Base-by-base conservation (phyloP, 1,140 invertebrate genomes). In the Trachymyrmex cornetzi region DNA sequence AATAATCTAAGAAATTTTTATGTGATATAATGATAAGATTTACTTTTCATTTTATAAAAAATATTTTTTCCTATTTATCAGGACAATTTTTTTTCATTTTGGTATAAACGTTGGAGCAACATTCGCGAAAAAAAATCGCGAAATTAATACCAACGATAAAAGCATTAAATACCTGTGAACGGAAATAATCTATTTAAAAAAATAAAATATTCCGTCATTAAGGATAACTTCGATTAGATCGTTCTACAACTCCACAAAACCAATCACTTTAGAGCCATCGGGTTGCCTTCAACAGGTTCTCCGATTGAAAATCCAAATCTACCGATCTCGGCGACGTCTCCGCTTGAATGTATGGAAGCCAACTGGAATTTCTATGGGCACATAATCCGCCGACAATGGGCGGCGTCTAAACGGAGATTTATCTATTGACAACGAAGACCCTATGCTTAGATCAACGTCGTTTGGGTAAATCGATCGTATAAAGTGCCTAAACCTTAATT, bases 331-430 rank as follows among this genome's bases (percentile, higher is more conserved):
- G 24, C 79, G 79, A 59, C 64, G 50, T 38, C 64, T 71, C 19
- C 44, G 77, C 48, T 57, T 55, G 64, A 55, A 38, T 85, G 50
- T 34, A 50, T 55, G 22, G 67, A 55, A 75, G 71, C 63, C 55
- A 63, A 64, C 27, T 44, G 66, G 66, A 88, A 86, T 88, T 84
- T 72, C 86, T 69, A 88, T 77, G 72, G 72, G 53, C 87, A 44
- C 85, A 87, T 88, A 88, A 88, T 88, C 87, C 87, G 69, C 64
- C 77, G 84, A 88, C 87, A 88, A 87, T 88, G 77, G 84, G 57
- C 82, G 82, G 55, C 69, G n/a, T 74, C 85, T 87, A 88, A 87
- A 88, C 85, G 87, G 85, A 87, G 87, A 88, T 88, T 87, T 88
- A 86, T 86, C 66, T 86, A 71, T 80, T 87, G 85, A 81, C 85